A percentile compares a stretch with the other conserved stretches of the same genome.
These are phyloP conservation scores for Elanoides forficatus DNA, from an alignment of 2,113 vertebrate species.

Conservation along the genomic window DNA sequence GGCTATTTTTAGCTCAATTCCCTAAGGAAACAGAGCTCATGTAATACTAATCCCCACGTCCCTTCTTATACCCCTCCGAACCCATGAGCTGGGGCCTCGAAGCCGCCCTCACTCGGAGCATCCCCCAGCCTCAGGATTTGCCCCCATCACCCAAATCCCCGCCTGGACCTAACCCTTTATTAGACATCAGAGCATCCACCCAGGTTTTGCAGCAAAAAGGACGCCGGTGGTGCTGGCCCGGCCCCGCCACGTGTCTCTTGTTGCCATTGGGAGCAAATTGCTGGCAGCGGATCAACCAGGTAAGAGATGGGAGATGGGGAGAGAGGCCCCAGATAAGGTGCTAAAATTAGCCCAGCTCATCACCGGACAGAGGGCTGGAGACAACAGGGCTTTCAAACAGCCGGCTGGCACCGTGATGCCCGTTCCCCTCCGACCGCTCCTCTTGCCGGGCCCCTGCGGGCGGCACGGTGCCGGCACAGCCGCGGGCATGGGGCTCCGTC, in stretches of 20 bases:
- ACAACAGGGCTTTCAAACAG: not conserved
- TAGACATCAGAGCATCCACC: not conserved
- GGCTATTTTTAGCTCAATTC: not conserved
- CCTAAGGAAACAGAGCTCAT: not conserved
- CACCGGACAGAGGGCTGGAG: rapidly evolving
- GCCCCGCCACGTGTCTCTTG: not conserved
- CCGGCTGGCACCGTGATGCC: not conserved
- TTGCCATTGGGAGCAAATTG: slow-evolving; percentile 25
- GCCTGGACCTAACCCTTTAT: not conserved
- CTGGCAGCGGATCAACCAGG: not conserved
- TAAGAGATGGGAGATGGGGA: not conserved
- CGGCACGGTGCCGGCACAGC: not conserved
- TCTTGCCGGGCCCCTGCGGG: not conserved
- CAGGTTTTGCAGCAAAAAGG: not conserved
- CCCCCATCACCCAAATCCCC: not conserved
- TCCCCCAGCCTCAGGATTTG: not conserved
- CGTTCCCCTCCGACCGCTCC: rapidly evolving
- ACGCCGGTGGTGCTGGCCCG: rapidly evolving
- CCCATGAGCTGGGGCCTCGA: not conserved
- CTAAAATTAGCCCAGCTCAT: not conserved
- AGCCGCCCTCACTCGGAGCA: rapidly evolving
- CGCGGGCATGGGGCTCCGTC: rapidly evolving
- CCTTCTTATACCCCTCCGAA: not conserved
- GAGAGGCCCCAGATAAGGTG: not conserved
- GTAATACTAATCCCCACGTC: not conserved